Evolutionary conservation across 2,888 invertebrate species (phyloP).

Genomic region (Cantharis rufa): DNA sequence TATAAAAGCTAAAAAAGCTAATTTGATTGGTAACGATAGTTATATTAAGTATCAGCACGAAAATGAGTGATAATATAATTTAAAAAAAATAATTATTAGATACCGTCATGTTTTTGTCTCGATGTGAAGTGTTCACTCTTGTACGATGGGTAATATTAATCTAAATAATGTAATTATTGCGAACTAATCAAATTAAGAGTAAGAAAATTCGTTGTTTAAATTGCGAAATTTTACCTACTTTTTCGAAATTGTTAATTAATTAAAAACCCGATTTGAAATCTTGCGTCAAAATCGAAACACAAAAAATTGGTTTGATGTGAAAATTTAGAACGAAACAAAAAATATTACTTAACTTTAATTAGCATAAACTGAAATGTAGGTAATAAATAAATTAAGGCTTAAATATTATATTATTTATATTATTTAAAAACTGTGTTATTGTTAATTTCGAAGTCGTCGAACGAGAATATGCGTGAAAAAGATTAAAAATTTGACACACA

Average conservation of each 20-base stretch:
- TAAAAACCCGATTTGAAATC: not conserved
- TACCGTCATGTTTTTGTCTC: not conserved
- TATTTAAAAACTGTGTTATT: not conserved
- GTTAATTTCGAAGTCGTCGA: not conserved
- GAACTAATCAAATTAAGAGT: not conserved
- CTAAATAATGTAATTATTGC: not conserved
- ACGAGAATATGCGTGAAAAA: slow-evolving; percentile 16
- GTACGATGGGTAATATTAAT: not conserved
- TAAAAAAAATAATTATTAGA: too few relatives aligned
- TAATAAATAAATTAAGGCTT: not conserved
- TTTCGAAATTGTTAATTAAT: not conserved
- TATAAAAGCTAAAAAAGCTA: not conserved
- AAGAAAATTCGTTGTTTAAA: not conserved
- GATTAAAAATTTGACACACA: slow-evolving; percentile 36
- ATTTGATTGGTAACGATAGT: not conserved
- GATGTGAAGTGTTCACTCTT: not conserved
- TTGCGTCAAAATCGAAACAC: not conserved
- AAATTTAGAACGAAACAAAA: not conserved
- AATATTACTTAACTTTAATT: not conserved
- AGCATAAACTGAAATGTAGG: not conserved
- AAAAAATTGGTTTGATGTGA: not conserved
- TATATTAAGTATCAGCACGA: not conserved
- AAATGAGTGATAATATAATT: not conserved
- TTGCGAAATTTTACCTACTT: not conserved
- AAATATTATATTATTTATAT: not conserved